Conservation (phyloP, 2,888 invertebrate genomes). For the Dolomedes plantarius region DNA sequence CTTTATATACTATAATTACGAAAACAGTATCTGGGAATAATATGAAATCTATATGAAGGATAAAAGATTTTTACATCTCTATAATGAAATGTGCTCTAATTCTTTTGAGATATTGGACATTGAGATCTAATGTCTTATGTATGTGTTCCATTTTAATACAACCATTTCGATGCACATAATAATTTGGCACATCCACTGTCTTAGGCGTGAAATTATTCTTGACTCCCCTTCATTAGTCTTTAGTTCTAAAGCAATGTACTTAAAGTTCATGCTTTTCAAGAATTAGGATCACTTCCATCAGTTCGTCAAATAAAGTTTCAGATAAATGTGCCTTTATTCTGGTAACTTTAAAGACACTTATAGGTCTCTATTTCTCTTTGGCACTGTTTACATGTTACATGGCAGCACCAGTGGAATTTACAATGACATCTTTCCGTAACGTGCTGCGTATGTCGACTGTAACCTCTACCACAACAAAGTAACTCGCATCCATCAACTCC, state of each 20-base stretch:
- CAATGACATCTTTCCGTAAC: conserved; percentile 90
- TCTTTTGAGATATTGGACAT: no score
- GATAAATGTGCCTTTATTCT: background rate
- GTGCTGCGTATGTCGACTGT: conserved; percentile 79
- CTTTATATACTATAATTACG: background rate
- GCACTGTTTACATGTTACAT: conserved; percentile 91
- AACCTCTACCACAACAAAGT: conserved; percentile 91
- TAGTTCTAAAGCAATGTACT: no score
- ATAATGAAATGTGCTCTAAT: background rate
- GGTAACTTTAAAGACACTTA: conserved; percentile 25
- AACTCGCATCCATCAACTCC: conserved; percentile 92
- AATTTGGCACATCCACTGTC: no score
- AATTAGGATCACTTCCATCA: background rate
- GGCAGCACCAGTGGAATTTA: conserved; percentile 94
- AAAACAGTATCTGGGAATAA: background rate
- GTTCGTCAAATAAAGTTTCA: background rate
- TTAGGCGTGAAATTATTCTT: no score
- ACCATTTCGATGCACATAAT: no score
- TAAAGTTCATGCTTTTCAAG: background rate
- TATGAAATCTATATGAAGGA: background rate
- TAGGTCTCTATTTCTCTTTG: conserved; percentile 76
- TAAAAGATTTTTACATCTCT: background rate
- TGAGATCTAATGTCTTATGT: background rate
- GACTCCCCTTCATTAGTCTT: no score
- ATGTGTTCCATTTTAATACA: no score